phyloP scores from a whole-genome alignment of 2,797 vertebrate genomes.

The Ispidina picta region DNA sequence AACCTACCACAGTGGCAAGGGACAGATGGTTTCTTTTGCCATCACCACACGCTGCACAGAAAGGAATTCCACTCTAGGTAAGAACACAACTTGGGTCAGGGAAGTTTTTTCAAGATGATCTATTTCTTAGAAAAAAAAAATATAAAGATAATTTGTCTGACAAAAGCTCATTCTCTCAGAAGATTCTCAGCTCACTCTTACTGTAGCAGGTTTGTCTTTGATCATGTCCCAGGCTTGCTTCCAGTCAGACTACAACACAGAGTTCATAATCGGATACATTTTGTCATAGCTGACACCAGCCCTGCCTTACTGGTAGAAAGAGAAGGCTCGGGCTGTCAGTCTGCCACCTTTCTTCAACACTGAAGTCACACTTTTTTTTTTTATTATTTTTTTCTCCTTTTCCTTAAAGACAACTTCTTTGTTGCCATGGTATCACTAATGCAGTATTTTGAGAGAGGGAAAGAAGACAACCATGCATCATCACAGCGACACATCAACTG shows the following conservation, averaged over 20 bases:
- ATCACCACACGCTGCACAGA: neutral
- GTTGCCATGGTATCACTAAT: conserved; percentile 77
- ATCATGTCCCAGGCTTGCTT: neutral
- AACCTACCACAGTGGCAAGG: neutral
- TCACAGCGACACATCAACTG: conserved; percentile 65
- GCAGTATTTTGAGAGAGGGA: conserved; percentile 68
- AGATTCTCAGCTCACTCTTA: neutral
- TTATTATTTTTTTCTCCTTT: neutral
- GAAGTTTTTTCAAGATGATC: neutral
- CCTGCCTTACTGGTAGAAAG: neutral
- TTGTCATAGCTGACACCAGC: conserved; percentile 46
- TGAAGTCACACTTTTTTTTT: conserved; percentile 3
- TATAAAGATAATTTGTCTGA: neutral
- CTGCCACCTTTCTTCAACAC: conserved; percentile 30
- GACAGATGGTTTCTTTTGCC: neutral
- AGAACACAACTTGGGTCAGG: neutral
- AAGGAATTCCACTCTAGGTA: neutral
- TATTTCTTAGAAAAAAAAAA: neutral
- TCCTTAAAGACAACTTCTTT: conserved; percentile 43
- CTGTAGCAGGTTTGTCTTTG: neutral
- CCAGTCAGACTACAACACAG: neutral
- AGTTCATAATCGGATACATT: conserved; percentile 20
- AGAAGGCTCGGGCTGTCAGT: conserved; percentile 24
- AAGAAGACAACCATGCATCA: conserved; percentile 55
- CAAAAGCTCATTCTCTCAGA: neutral